Percentiles rank a stretch among this genome's conserved stretches.
phyloP scores from a whole-genome alignment of 2,888 invertebrate species.

The Lottia scabra region DNA sequence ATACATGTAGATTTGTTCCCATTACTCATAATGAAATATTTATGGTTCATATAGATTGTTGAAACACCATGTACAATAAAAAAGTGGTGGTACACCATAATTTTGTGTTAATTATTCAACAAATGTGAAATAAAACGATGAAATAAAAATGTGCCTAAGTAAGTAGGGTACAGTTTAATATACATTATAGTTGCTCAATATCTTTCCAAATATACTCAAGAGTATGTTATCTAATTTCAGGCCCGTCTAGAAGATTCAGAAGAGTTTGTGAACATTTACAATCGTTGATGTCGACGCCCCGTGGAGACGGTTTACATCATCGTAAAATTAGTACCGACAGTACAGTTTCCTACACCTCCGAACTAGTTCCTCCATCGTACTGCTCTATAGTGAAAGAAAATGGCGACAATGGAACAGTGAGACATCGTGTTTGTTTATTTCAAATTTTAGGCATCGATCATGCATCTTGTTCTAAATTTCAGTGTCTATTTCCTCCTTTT shows the following conservation, averaged over 20 bases:
- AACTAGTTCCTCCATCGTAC: conserved; percentile 58
- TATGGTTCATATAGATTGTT: no score
- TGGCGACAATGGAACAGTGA: conserved; percentile 43
- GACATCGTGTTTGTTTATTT: not conserved
- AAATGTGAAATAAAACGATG: no score
- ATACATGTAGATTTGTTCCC: no score
- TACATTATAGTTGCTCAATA: no score
- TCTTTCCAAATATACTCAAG: no score
- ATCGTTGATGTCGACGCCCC: conserved; percentile 62
- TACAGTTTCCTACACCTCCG: conserved; percentile 60
- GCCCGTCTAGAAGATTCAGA: conserved; percentile 93
- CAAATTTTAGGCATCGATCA: not conserved
- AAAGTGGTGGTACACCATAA: no score
- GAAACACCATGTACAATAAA: no score
- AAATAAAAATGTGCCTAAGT: no score
- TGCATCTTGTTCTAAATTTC: not conserved
- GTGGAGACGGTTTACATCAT: conserved; percentile 57
- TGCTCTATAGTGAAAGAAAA: conserved; percentile 54
- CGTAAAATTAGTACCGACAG: conserved; percentile 67
- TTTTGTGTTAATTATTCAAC: no score
- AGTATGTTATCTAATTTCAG: conserved; percentile 72
- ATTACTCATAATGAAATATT: no score
- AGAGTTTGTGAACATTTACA: conserved; percentile 97
- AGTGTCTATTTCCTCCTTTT: no score
- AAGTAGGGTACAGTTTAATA: no score